These are phyloP conservation scores for Pseudorectes ferrugineus DNA, from an alignment of 2,113 vertebrate species.

Conservation along the genomic window DNA sequence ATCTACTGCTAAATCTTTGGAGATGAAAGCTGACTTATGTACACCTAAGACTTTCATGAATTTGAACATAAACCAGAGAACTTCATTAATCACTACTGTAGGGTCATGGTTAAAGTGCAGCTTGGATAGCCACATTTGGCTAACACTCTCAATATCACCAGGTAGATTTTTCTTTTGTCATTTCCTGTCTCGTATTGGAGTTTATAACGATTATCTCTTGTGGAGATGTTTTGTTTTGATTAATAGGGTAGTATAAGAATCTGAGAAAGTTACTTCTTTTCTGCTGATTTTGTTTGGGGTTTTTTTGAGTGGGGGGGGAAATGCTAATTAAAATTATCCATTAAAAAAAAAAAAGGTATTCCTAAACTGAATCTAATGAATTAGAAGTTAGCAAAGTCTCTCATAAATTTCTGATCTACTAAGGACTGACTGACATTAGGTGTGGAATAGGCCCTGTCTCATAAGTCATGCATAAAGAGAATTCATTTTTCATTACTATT, in stretches of 20 bases:
- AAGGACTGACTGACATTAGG: background rate
- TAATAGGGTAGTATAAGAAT: background rate
- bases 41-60: background rate
- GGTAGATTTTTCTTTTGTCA: background rate
- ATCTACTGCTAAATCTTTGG: background rate
- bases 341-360: background rate
- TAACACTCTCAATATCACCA: background rate
- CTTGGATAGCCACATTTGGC: background rate
- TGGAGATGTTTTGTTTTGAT: background rate
- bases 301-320: background rate
- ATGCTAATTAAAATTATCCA: background rate
- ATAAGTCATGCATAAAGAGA: background rate
- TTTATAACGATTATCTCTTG: background rate
- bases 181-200: background rate
- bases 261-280: background rate
- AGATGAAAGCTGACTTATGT: background rate
- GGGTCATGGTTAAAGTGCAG: background rate
- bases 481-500: background rate
- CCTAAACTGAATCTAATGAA: background rate
- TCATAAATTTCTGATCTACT: background rate
- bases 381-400: background rate
- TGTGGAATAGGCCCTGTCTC: background rate
- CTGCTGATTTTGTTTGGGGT: accelerated
- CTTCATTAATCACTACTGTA: background rate
- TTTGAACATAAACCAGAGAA: background rate